Evolutionary conservation across 2,113 vertebrate species (phyloP).

Genomic region (Lagopus leucura): DNA sequence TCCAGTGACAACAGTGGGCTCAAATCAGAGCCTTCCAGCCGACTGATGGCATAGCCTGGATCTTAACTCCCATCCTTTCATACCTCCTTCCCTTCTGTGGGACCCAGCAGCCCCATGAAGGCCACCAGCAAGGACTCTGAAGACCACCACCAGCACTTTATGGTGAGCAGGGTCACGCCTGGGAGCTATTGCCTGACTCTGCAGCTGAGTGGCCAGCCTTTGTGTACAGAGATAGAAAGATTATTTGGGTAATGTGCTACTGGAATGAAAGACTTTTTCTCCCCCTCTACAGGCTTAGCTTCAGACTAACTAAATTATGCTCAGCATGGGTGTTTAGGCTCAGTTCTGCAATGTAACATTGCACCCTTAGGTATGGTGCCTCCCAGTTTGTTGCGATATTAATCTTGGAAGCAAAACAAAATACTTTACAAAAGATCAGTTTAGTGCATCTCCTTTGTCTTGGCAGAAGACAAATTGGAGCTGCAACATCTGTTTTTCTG

Average conservation of each 20-base stretch:
- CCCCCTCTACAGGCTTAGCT: not conserved
- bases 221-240: not conserved
- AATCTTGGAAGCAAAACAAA: slow-evolving; percentile 65
- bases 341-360: slow-evolving; percentile 1
- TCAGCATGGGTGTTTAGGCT: slow-evolving; percentile 39
- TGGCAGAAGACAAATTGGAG: slow-evolving; percentile 63
- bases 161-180: not conserved
- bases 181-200: not conserved
- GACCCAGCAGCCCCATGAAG: not conserved
- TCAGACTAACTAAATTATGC: slow-evolving; percentile 40
- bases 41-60: not conserved
- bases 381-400: slow-evolving; percentile 67
- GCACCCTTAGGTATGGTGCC: slow-evolving; percentile 48
- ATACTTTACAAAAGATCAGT: slow-evolving; percentile 64
- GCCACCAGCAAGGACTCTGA: not conserved
- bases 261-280: slow-evolving; percentile 16
- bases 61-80: not conserved
- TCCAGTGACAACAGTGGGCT: not conserved
- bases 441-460: slow-evolving; percentile 69
- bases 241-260: not conserved
- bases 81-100: not conserved
- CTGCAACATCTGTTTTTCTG: slow-evolving; percentile 67
- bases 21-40: not conserved
- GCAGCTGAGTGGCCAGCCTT: not conserved
- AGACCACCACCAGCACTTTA: not conserved